phyloP scores from a whole-genome alignment of 1,140 invertebrate species.

The Schlechtendalia chinensis region DNA sequence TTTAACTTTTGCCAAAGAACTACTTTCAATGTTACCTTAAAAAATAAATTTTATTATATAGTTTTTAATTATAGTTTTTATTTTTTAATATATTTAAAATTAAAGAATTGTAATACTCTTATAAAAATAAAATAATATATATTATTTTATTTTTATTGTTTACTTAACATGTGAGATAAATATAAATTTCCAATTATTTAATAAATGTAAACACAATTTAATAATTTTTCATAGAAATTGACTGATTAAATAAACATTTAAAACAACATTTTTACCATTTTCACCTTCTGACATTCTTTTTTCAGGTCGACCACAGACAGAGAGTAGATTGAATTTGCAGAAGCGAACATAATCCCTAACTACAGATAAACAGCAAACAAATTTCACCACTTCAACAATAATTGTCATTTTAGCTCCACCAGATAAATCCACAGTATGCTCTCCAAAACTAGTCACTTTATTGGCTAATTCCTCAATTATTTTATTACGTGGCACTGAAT shows the following conservation, averaged over 20 bases:
- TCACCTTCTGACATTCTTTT: constrained; percentile 41
- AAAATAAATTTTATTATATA: constrained; percentile 14
- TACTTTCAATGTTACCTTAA: constrained; percentile 31
- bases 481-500: constrained; percentile 66
- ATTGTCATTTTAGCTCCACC: constrained; percentile 69
- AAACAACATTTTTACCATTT: constrained; percentile 3
- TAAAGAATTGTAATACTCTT: no score
- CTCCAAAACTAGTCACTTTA: constrained; percentile 64
- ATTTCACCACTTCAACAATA: constrained; percentile 74
- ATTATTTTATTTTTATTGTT: neutral
- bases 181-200: neutral
- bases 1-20: neutral
- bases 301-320: constrained; percentile 56
- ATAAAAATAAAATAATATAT: no score
- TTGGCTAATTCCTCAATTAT: constrained; percentile 71
- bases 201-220: neutral
- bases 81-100: no score
- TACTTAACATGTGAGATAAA: neutral
- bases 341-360: constrained; percentile 66
- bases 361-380: constrained; percentile 65
- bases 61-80: no score
- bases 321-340: constrained; percentile 70
- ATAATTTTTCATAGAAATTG: neutral
- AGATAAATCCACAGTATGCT: constrained; percentile 74
- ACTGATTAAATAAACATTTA: no score